A percentile compares a stretch with the other conserved stretches of the same genome.
These are phyloP conservation scores for Mnemiopsis leidyi DNA, from an alignment of 37 sponge, comb jelly and placozoan genomes.

Conservation along the genomic window DNA sequence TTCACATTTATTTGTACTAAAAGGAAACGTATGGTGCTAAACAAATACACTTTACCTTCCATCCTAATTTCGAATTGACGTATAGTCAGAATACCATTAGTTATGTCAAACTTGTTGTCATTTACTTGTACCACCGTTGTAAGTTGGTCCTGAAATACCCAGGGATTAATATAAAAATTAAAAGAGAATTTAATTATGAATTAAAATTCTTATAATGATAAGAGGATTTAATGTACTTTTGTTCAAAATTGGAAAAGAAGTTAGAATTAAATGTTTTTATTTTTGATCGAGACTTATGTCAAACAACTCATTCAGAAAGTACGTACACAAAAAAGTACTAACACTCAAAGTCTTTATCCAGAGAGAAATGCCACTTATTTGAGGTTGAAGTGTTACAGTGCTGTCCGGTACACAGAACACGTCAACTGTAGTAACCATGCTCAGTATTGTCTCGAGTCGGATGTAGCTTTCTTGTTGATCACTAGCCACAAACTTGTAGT, in stretches of 20 bases:
- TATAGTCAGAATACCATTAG: not conserved
- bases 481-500: not conserved
- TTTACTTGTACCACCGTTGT: not conserved
- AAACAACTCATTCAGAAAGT: too few species aligned
- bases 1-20: too few species aligned
- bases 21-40: too few species aligned
- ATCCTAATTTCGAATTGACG: not conserved
- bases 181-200: too few species aligned
- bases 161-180: too few species aligned
- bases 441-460: not conserved
- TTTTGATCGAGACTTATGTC: too few species aligned
- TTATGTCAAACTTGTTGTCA: not conserved
- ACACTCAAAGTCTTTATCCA: not conserved
- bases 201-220: too few species aligned
- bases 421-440: not conserved
- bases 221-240: too few species aligned
- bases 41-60: slow-evolving; percentile 9
- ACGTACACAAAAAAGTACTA: too few species aligned
- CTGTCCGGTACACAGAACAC: not conserved
- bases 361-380: not conserved
- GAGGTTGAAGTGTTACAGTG: not conserved
- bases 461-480: not conserved
- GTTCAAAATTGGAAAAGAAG: too few species aligned
- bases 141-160: slow-evolving; percentile 1
- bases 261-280: too few species aligned